These are phyloP conservation scores for Pluvialis apricaria DNA, from an alignment of 2,113 vertebrate species.

Conservation along the genomic window DNA sequence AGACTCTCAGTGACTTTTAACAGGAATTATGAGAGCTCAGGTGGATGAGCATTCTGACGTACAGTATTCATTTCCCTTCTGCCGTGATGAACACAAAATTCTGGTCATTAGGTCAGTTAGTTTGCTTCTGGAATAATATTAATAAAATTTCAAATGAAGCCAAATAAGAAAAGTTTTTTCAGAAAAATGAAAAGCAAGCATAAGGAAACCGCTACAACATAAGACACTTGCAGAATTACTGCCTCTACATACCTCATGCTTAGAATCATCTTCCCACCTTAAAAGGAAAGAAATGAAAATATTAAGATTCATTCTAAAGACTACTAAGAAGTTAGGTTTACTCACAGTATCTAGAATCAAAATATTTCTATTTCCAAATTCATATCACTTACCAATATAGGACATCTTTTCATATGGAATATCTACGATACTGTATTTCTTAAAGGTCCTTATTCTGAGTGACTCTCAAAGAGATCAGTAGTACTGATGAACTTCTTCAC, in stretches of 20 bases:
- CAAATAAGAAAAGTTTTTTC: background rate
- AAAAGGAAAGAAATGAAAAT: background rate
- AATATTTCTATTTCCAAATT: background rate
- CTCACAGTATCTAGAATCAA: background rate
- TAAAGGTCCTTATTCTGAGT: background rate
- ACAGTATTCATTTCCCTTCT: background rate
- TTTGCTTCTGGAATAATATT: background rate
- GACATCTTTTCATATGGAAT: background rate
- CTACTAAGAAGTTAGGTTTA: background rate
- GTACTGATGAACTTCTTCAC: background rate
- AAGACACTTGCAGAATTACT: background rate
- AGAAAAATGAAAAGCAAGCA: background rate
- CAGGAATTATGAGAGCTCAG: background rate
- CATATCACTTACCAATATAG: background rate
- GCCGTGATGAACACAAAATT: background rate
- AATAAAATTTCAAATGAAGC: background rate
- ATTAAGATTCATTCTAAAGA: background rate
- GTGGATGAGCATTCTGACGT: background rate
- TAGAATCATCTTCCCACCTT: constrained; percentile 39
- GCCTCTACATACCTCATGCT: constrained; percentile 38
- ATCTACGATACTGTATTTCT: background rate
- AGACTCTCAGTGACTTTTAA: background rate
- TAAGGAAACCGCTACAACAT: background rate
- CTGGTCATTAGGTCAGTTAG: background rate
- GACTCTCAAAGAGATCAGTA: background rate